phyloP scores from a whole-genome alignment of 2,888 invertebrate species.

The Thymelicus lineola region DNA sequence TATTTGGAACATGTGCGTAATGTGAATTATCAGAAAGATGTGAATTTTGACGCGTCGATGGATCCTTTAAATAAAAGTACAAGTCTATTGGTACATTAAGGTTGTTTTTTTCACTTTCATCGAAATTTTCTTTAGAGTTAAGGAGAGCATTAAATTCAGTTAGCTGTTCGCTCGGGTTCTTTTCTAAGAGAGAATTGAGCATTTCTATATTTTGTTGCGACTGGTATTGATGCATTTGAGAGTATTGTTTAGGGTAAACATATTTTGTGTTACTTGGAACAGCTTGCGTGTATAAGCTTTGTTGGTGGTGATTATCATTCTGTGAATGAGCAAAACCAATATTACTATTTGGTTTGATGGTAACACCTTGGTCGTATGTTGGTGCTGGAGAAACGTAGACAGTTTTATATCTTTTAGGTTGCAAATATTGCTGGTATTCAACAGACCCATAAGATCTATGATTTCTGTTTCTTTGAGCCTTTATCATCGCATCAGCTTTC shows the following conservation, averaged over 20 bases:
- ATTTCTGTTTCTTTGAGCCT: slow-evolving; percentile 64
- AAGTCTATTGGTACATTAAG: slow-evolving; percentile 67
- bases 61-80: slow-evolving; percentile 69
- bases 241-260: slow-evolving; percentile 66
- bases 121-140: slow-evolving; percentile 48
- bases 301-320: slow-evolving; percentile 41
- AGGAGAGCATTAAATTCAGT: slow-evolving; percentile 79
- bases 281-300: slow-evolving; percentile 60
- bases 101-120: slow-evolving; percentile 48
- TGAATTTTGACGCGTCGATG: slow-evolving; percentile 46
- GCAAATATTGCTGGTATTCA: slow-evolving; percentile 60
- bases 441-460: slow-evolving; percentile 74
- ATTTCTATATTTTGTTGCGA: slow-evolving; percentile 71
- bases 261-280: slow-evolving; percentile 62
- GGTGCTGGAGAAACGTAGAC: slow-evolving; percentile 61
- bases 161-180: slow-evolving; percentile 78
- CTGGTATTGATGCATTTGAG: slow-evolving; percentile 64
- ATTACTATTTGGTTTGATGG: slow-evolving; percentile 73
- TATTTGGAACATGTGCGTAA: slow-evolving; percentile 54
- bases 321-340: slow-evolving; percentile 56
- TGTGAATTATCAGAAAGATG: slow-evolving; percentile 54
- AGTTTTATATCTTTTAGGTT: slow-evolving; percentile 58
- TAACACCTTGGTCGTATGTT: slow-evolving; percentile 69
- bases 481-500: slow-evolving; percentile 56
- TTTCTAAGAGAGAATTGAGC: slow-evolving; percentile 75